Base-by-base conservation (phyloP, 2,797 vertebrate species). In the Sarcophilus harrisii region DNA sequence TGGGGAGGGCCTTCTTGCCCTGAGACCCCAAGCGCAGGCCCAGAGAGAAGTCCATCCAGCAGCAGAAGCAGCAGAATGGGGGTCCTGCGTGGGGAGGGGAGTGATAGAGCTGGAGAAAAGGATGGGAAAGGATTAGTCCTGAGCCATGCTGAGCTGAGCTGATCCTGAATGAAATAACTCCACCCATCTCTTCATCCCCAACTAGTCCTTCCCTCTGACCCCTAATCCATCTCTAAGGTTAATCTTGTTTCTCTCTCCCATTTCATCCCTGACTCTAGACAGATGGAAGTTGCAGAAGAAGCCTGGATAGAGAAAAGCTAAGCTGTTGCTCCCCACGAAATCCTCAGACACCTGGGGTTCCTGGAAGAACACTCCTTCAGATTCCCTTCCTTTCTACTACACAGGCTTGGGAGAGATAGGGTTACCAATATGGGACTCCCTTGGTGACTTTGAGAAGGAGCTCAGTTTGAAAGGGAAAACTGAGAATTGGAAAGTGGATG, bases 1-100 rank as follows among this genome's bases (percentile, higher is more conserved):
- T 96, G 73, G 92, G 95, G 87, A 92, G 89, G 93, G 93, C 12
- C 90, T 97, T 97, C 95, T 96, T 97, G 57, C 96, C 96, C 60
- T 73, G 91, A 91, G 96, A 95, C n/a, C 97, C 98, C 95, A 98
- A 52, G 66, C 91, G 96, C 1, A 98, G 94, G 58, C 97, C 98
- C 58, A 98, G 94, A 62, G 98, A 98, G 98, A 98, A 98, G 96
- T 98, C 98, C 98, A 98, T 98, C 91, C 81, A 96, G 96, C 92
- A 81, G 18, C 52, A 92, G 92, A 95, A 93, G n/a, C 0, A 0
- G 92, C 92, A 95, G 92, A 94, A 57, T 58, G 93, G 52, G 98
- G 81, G 96, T 96, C 97, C 98, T 95, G 93, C 98, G 55, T 96
- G 94, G 91, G 90, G 91, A 96, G 91, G 62, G 95, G 90, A 87